Evolutionary conservation across 2,888 invertebrate species (phyloP), one percentile per base, ranked within the genome.

Genomic region (Trachelus iudaicus): DNA sequence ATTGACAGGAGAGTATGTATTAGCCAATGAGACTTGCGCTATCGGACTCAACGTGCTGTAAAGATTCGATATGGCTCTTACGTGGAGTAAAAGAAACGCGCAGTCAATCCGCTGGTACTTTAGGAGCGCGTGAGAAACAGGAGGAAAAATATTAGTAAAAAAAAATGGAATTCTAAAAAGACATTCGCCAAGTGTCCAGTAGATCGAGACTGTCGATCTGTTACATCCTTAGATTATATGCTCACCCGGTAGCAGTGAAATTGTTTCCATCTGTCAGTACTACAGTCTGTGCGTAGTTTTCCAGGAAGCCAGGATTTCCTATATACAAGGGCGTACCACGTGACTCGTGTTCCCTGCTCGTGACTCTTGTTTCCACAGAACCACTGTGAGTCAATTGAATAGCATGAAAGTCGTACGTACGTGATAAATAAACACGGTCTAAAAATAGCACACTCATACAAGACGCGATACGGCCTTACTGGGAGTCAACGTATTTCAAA

Each of bases 201-300:
- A 40, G 40, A 40, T 40, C 15, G 1, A 40, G 15, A 15, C 15
- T 40, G 40, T 15, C 15, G 15, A 15, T 40, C 40, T 1, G 4
- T 40, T 15, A 4, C 4, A 37, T 37, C 6, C 6, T 40, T 40
- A 0, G 1, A 15, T 1, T 40, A 15, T 6, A 76, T 34, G 79
- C 82, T 81, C 71, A 82, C 82, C 80, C 82, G 76, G 82, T 80
- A 56, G 77, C 56, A 69, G 80, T 78, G 31, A 80, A 79, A 76
- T 75, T 79, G 77, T 76, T 79, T 35, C 77, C 80, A 76, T 80
- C 77, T 75, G 79, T 79, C 68, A 80, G 79, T 15, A 15, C 40
- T 33, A 15, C 40, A 73, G 75, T 81, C 69, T 73, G 80, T 33
- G 69, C 69, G 30, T 78, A 81, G 71, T 80, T 79, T 33, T 82